Evolutionary conservation across 1,140 invertebrate genomes (phyloP), one percentile per base, ranked within the genome.

Genomic region (Cydia pomonella): DNA sequence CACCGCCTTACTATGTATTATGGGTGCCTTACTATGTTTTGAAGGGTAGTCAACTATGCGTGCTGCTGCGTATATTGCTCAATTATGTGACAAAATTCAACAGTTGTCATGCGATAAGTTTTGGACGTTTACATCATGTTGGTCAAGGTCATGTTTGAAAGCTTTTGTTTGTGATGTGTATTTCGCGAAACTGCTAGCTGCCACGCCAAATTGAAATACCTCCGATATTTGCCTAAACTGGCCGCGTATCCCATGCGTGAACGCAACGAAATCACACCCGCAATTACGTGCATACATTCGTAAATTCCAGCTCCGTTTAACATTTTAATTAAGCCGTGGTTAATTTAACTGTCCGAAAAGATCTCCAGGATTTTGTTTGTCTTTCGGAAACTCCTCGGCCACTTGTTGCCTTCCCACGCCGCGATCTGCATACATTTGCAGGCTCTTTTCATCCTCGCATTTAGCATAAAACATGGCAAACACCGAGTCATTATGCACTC

Each of bases 361-460:
- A 79, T 72, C 50, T 69, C 63, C 75, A 77, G 72, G 74, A 59
- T 78, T 78, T 86, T 84, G 80, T 84, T 84, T 84, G 77, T 81
- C 72, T 82, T 78, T 79, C 76, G 79, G 80, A 84, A 89, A 85
- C 80, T 83, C 85, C 80, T 87, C 83, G 84, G 82, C 85, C 88
- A 92, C 89, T 90, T 92, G 89, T 92, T 92, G 89, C 86, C 82
- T 92, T 91, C 89, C 89, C 89, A 92, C 89, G 89, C 88, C 79
- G 73, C 83, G 85, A 91, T 91, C 87, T 90, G 90, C 90, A 92
- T 91, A 91, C 82, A 91, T 91, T 91, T 88, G 84, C 87, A 87
- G 81, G 85, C 88, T 90, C 89, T 89, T 59, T 89, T 90, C 87
- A 87, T 88, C 84, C 83, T 83, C 82, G 83, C 77, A 86, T 82